Evolutionary conservation across 2,113 vertebrate species (phyloP).

Genomic region (Leucopsar rothschildi): DNA sequence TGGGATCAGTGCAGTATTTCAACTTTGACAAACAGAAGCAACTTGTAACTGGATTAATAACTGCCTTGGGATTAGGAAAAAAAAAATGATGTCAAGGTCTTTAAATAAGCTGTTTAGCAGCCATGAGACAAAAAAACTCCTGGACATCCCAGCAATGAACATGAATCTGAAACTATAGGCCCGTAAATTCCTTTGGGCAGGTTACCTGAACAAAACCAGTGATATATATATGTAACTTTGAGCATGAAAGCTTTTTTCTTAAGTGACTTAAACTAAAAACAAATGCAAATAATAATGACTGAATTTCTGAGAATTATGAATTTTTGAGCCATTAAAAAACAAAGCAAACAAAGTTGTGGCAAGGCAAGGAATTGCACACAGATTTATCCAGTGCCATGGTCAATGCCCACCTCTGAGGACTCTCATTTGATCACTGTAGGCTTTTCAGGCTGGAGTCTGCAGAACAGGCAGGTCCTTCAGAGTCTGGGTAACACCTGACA

Average conservation of each 20-base stretch:
- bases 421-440: neutral
- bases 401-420: neutral
- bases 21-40: neutral
- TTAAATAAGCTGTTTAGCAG: neutral
- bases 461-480: neutral
- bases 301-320: neutral
- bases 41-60: neutral
- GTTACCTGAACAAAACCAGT: neutral
- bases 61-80: neutral
- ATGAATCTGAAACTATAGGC: neutral
- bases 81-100: neutral
- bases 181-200: neutral
- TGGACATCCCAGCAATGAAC: fast-evolving
- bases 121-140: neutral
- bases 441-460: neutral
- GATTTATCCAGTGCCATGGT: neutral
- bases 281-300: neutral
- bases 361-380: neutral
- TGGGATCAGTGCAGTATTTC: neutral
- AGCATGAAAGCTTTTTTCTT: neutral
- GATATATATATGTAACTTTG: neutral
- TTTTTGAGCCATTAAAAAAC: neutral
- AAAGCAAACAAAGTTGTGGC: neutral
- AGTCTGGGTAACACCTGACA: neutral
- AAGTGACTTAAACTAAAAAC: neutral